These are phyloP conservation scores for Cichlasoma orientale DNA, from an alignment of 2,797 vertebrate species.

Conservation along the genomic window DNA sequence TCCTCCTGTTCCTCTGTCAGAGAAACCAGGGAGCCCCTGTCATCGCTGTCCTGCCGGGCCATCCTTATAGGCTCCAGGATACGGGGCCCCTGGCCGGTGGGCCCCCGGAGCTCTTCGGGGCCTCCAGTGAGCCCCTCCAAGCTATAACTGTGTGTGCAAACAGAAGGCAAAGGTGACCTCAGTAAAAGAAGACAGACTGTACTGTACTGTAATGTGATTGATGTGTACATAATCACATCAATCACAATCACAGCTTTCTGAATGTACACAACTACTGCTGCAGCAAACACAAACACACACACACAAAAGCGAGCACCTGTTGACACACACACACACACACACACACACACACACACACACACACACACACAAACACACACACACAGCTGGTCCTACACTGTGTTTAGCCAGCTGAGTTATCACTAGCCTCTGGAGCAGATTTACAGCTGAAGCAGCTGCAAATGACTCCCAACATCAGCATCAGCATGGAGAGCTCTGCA, in stretches of 20 bases:
- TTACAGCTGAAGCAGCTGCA: constrained; percentile 65
- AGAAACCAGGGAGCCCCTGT: constrained; percentile 87
- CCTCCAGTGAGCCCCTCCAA: constrained; percentile 90
- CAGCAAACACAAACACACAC: constrained; percentile 6
- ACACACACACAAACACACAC: background rate
- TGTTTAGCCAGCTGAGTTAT: constrained; percentile 74
- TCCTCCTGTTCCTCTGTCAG: constrained; percentile 88
- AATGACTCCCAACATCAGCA: constrained; percentile 70
- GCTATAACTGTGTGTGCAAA: constrained; percentile 88
- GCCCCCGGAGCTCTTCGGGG: constrained; percentile 76
- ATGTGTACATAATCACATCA: constrained; percentile 12
- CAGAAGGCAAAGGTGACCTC: constrained; percentile 40
- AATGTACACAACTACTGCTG: constrained; percentile 4
- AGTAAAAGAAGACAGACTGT: background rate
- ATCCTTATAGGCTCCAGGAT: constrained; percentile 75
- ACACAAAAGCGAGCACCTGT: constrained; percentile 29
- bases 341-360: background rate
- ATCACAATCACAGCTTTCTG: constrained; percentile 9
- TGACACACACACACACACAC: background rate
- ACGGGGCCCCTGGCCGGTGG: constrained; percentile 66
- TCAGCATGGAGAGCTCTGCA: constrained; percentile 55
- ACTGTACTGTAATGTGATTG: too few species aligned
- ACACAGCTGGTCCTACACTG: constrained; percentile 40
- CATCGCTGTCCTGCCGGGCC: constrained; percentile 77
- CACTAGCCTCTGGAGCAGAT: constrained; percentile 57